Evolutionary conservation across 1,140 invertebrate genomes (phyloP).

Genomic region (Philaenus spumarius): DNA sequence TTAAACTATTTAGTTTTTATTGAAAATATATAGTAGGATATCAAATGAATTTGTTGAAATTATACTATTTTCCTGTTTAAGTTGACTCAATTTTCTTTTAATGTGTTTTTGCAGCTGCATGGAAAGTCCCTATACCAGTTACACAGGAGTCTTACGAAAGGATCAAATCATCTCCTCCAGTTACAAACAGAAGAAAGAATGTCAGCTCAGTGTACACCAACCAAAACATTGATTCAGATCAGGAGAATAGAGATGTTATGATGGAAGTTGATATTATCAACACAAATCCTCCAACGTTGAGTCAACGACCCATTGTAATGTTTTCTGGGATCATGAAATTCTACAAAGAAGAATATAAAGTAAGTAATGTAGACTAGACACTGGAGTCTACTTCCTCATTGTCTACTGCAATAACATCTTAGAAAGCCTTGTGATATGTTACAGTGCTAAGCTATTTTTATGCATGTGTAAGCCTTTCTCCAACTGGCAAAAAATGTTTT

Average conservation of each 20-base stretch:
- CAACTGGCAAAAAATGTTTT: too few species aligned
- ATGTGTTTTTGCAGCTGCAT: slow-evolving; percentile 59
- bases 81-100: slow-evolving; percentile 10
- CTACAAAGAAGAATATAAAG: slow-evolving; percentile 33
- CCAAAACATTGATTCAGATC: too few species aligned
- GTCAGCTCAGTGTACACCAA: slow-evolving; percentile 6
- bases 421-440: too few species aligned
- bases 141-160: slow-evolving; percentile 78
- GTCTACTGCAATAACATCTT: too few species aligned
- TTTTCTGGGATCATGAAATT: slow-evolving; percentile 41
- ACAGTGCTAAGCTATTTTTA: too few species aligned
- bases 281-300: slow-evolving; percentile 35
- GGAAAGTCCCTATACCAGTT: slow-evolving; percentile 87
- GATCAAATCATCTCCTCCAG: slow-evolving; percentile 49
- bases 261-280: slow-evolving; percentile 35
- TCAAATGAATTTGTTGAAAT: too few species aligned
- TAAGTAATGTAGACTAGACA: too few species aligned
- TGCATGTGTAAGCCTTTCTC: too few species aligned
- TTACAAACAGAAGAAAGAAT: slow-evolving; percentile 45
- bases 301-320: slow-evolving; percentile 39
- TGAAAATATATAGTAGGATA: too few species aligned
- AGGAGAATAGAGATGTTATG: slow-evolving; percentile 27
- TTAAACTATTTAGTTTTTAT: too few species aligned
- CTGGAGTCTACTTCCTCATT: too few species aligned
- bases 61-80: too few species aligned